These are phyloP conservation scores for Colistium nudipinnis DNA, from an alignment of 2,113 vertebrate genomes.

Conservation along the genomic window DNA sequence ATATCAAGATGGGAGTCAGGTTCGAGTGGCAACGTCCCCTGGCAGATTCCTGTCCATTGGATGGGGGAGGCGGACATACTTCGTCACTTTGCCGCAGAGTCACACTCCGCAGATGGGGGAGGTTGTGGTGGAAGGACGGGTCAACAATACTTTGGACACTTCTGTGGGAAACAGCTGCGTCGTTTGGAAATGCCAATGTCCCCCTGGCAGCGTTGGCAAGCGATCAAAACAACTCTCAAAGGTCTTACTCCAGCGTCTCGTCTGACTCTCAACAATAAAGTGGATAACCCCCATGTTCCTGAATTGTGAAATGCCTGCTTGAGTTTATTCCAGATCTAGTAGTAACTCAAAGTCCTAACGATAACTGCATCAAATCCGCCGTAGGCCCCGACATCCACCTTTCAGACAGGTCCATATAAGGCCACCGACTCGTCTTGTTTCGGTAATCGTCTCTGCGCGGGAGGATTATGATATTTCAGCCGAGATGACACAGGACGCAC, in stretches of 20 bases:
- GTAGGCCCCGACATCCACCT: constrained; percentile 9
- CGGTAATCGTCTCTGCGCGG: constrained; percentile 48
- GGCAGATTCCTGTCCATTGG: neutral
- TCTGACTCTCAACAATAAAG: neutral
- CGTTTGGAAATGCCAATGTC: neutral
- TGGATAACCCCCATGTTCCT: too few species aligned
- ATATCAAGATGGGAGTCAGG: neutral
- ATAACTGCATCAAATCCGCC: constrained; percentile 36
- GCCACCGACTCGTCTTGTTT: constrained; percentile 62
- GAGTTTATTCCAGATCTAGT: too few species aligned
- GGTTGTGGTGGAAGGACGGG: neutral
- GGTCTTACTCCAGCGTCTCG: too few species aligned
- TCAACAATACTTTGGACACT: neutral
- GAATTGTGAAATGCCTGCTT: too few species aligned
- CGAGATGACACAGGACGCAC: constrained; percentile 52
- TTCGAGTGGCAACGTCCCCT: neutral
- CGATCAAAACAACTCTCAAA: neutral
- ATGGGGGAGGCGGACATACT: neutral
- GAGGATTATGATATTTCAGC: constrained; percentile 41
- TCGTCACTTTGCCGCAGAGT: neutral
- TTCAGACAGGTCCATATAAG: constrained; percentile 69
- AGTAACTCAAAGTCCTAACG: constrained; percentile 26
- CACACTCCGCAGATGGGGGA: neutral
- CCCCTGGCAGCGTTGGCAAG: neutral
- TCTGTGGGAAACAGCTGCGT: neutral